Base-by-base conservation (phyloP, 2,113 vertebrate species). In the Prinia subflava region DNA sequence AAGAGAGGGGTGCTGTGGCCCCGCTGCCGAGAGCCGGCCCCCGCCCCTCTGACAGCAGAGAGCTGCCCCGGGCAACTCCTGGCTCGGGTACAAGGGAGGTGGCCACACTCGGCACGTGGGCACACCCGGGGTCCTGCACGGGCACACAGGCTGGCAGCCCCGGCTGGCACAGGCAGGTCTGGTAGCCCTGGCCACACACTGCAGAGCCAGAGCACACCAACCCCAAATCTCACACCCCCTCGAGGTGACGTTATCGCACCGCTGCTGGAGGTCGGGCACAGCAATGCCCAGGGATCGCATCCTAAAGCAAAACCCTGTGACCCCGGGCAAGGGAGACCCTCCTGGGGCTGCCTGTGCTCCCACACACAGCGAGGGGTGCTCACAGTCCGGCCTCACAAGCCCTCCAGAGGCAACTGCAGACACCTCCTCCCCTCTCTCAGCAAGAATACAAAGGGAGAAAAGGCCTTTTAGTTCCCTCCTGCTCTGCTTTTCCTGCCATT, bases 91-190 rank as follows among this genome's bases (percentile, higher is more conserved):
- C 17, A 0, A 12, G 59, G 33, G 53, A 46, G 23, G 11, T 2
- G n/a, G 70, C 41, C 1, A 0, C 55, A 6, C 41, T 7, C 44
- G 10, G 42, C 9, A 2, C 1, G 2, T 3, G 37, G 13, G 44
- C 9, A 5, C 21, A 3, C 2, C 49, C 0, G 0, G 22, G 50
- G 35, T 68, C 27, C 64, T 35, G n/a, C 2, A 0, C 1, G 2
- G 55, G 42, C 39, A 39, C 39, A 9, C 39, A 39, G 9, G 16
- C 27, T 49, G 9, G 2, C 55, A 68, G 77, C 30, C 67, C 4
- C 1, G 18, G 55, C 21, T 23, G 39, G 33, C 44, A 19, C 18
- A 2, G 3, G 28, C 70, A n/a, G 56, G 3, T 13, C 39, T 24
- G 62, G 39, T 2, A 11, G 15, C 47, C n/a, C 42, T 2, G 1